Evolutionary conservation across 2,113 vertebrate species (phyloP).

Genomic region (Leucoraja erinaceus): DNA sequence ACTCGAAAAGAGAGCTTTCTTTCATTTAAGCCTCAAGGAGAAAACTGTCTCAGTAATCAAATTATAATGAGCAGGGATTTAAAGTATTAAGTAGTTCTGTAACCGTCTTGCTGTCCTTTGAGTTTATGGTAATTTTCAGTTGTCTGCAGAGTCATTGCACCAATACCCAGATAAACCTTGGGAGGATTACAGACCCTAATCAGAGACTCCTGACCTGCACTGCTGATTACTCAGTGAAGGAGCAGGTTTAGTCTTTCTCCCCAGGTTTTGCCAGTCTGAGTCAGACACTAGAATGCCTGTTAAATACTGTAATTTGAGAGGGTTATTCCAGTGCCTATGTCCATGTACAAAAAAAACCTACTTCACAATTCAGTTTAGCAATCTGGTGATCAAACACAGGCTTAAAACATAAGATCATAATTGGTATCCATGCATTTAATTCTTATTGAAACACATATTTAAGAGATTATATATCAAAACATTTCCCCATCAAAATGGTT

Average conservation of each 20-base stretch:
- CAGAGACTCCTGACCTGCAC: conserved; percentile 38
- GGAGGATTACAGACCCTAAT: conserved; percentile 40
- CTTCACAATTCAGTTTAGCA: background rate
- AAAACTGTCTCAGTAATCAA: conserved; percentile 67
- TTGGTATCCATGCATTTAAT: background rate
- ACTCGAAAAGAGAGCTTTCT: conserved; percentile 60
- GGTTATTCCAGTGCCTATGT: background rate
- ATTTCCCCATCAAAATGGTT: background rate
- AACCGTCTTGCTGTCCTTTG: conserved; percentile 39
- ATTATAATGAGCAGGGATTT: conserved; percentile 73
- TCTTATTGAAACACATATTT: background rate
- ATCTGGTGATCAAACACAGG: background rate
- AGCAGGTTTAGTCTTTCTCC: conserved; percentile 34
- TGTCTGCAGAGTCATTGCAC: conserved; percentile 34
- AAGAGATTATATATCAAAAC: background rate
- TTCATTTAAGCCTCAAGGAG: conserved; percentile 66
- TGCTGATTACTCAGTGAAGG: conserved; percentile 38
- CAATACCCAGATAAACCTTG: conserved; percentile 33
- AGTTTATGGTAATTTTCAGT: conserved; percentile 35
- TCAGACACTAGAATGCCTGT: background rate
- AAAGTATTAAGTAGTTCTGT: conserved; percentile 45
- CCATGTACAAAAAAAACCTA: background rate
- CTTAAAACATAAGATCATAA: background rate
- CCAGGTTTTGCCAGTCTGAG: background rate
- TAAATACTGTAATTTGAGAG: background rate